Conservation (phyloP, 53 echinoderm and acorn worm genomes). For the Temnopleurus reevesii region DNA sequence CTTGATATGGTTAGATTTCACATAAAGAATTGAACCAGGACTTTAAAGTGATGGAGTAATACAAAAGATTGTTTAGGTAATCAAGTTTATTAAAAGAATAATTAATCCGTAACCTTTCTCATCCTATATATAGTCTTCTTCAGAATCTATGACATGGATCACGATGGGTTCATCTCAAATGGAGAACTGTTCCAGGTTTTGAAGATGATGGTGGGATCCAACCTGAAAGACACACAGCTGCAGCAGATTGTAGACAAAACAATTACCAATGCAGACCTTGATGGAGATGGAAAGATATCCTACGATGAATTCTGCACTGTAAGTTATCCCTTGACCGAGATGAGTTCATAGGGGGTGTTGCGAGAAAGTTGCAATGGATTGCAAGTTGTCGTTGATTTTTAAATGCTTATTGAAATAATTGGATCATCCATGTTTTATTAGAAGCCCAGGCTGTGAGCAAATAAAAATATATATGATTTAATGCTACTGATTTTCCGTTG, state of each 20-base stretch:
- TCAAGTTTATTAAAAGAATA: neutral
- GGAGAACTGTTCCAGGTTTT: slow-evolving; percentile 96
- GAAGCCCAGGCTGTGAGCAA: too few relatives aligned
- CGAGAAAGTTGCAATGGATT: too few relatives aligned
- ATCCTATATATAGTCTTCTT: slow-evolving; percentile 75
- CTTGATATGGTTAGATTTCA: too few relatives aligned
- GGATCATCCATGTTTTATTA: too few relatives aligned
- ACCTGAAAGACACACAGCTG: slow-evolving; percentile 95
- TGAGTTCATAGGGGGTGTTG: too few relatives aligned
- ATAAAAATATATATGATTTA: too few relatives aligned
- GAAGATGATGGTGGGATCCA: slow-evolving; percentile 99
- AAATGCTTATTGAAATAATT: too few relatives aligned
- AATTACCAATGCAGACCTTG: slow-evolving; percentile 91
- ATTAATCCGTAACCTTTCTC: neutral
- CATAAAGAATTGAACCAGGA: too few relatives aligned
- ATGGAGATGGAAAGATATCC: slow-evolving; percentile 93
- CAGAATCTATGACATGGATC: slow-evolving; percentile 98
- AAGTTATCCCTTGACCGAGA: slow-evolving; percentile 63
- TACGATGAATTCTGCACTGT: slow-evolving; percentile 95
- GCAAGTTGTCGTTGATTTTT: too few relatives aligned
- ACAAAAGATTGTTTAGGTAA: too few relatives aligned
- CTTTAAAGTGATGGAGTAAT: too few relatives aligned
- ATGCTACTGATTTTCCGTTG: too few relatives aligned
- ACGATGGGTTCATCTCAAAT: slow-evolving; percentile 94
- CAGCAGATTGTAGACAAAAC: slow-evolving; percentile 99